Conservation (phyloP, 1,140 invertebrate genomes). For the Hirudo medicinalis region DNA sequence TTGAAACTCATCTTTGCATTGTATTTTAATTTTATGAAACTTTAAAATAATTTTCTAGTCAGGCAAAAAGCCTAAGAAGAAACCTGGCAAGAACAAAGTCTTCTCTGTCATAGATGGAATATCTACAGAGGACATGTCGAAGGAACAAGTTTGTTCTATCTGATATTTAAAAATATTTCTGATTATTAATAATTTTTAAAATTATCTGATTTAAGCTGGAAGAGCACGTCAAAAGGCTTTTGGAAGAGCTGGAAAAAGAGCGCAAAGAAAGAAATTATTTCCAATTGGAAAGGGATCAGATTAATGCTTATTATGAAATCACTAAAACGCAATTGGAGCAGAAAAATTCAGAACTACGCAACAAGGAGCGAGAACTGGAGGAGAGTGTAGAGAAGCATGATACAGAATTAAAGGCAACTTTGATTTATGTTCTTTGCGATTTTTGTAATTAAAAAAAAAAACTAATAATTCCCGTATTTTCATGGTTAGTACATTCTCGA, state of each 20-base stretch:
- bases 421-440: neutral
- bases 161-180: neutral
- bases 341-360: conserved; percentile 54
- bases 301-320: conserved; percentile 85
- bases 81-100: neutral
- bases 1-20: too few relatives aligned
- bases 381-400: conserved; percentile 72
- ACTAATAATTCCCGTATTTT: neutral
- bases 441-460: neutral
- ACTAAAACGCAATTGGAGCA: conserved; percentile 70
- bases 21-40: too few relatives aligned
- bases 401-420: conserved; percentile 57
- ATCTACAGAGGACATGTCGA: conserved; percentile 76
- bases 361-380: conserved; percentile 73
- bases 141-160: conserved; percentile 54
- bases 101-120: conserved; percentile 65
- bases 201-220: conserved; percentile 48
- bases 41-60: neutral
- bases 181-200: neutral
- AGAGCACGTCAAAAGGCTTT: conserved; percentile 67
- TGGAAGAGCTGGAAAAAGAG: conserved; percentile 80
- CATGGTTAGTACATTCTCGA: neutral
- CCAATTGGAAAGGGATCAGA: conserved; percentile 82
- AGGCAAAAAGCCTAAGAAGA: conserved; percentile 3
- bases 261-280: conserved; percentile 88